phyloP scores from a whole-genome alignment of 2,113 vertebrate species.

The Macaca fascicularis region DNA sequence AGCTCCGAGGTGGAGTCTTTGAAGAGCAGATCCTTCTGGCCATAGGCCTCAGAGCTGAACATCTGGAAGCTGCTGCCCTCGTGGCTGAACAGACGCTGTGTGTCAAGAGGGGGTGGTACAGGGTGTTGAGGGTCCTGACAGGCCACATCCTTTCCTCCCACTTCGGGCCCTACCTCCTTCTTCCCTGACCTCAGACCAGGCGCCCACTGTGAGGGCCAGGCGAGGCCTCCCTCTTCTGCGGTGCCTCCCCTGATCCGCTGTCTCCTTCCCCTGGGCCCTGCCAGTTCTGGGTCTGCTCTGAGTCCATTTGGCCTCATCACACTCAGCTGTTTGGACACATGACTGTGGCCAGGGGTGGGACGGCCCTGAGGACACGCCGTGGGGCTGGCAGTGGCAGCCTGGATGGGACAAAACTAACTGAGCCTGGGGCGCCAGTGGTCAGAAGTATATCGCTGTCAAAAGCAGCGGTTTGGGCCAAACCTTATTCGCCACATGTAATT shows the following conservation, averaged over 20 bases:
- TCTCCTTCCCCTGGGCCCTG: neutral
- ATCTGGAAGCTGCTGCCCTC: slow-evolving; percentile 87
- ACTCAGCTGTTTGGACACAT: neutral
- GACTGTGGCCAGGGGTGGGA: neutral
- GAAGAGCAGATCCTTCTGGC: slow-evolving; percentile 89
- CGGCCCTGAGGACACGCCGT: neutral
- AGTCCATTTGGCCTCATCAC: neutral
- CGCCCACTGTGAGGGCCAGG: neutral
- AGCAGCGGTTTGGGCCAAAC: neutral
- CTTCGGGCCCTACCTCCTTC: neutral
- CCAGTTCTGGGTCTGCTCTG: neutral
- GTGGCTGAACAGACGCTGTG: slow-evolving; percentile 82
- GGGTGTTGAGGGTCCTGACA: neutral
- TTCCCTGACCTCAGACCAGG: neutral
- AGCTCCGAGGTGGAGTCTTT: slow-evolving; percentile 88
- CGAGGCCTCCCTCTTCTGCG: accelerated
- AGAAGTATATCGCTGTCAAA: neutral
- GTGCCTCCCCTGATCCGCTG: accelerated
- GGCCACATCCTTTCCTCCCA: accelerated
- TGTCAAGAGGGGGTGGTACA: neutral
- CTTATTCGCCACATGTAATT: neutral
- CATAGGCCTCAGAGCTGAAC: slow-evolving; percentile 88
- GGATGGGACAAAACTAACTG: neutral
- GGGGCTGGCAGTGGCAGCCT: accelerated
- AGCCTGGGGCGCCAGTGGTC: neutral